A percentile compares a stretch with the other conserved stretches of the same genome.
phyloP scores from a whole-genome alignment of 2,888 invertebrate genomes.

The Pimpla rufipes region DNA sequence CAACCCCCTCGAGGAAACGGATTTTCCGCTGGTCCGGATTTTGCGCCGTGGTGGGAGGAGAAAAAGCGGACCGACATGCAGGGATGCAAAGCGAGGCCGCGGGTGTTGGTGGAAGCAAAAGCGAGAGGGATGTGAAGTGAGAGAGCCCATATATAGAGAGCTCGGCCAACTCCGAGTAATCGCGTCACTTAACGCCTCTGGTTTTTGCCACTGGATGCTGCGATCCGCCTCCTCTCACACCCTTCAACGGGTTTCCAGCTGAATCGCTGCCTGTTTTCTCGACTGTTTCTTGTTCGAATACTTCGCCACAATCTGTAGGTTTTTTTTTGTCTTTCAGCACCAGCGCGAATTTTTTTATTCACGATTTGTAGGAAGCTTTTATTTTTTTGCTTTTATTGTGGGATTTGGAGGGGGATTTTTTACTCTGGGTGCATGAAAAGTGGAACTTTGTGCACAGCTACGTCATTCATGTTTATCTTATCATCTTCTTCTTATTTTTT shows the following conservation, averaged over 20 bases:
- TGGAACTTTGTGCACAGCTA: no score
- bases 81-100: not conserved
- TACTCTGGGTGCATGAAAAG: no score
- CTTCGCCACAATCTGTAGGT: not conserved
- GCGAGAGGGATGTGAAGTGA: not conserved
- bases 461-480: no score
- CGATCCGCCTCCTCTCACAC: not conserved
- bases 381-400: no score
- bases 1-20: slow-evolving; percentile 49
- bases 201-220: slow-evolving; percentile 19
- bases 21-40: slow-evolving; percentile 65
- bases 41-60: slow-evolving; percentile 47
- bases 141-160: not conserved
- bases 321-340: not conserved
- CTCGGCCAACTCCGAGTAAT: slow-evolving; percentile 43
- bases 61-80: not conserved
- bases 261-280: slow-evolving; percentile 28
- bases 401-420: no score
- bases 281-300: slow-evolving; percentile 29
- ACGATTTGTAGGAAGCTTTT: no score
- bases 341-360: not conserved
- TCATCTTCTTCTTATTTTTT: no score
- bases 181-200: slow-evolving; percentile 59
- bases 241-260: slow-evolving; percentile 29
- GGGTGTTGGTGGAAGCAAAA: no score